Percentiles rank a stretch among this genome's conserved stretches.
Evolutionary conservation across 2,113 vertebrate species (phyloP).

Genomic region (Theristicus caerulescens): DNA sequence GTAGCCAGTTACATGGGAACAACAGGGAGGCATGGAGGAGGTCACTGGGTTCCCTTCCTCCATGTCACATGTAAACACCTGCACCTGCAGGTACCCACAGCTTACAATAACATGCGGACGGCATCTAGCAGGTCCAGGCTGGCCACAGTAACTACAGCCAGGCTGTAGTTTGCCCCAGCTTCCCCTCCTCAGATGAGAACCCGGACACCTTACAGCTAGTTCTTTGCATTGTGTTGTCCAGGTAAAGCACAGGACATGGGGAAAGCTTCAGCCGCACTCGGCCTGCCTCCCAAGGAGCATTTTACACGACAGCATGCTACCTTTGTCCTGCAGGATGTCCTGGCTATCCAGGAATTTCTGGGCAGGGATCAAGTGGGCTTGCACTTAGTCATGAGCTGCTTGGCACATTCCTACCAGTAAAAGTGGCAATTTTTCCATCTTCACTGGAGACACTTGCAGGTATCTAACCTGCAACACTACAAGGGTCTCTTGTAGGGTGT

Average conservation of each 20-base stretch:
- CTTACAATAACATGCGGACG: fast-evolving
- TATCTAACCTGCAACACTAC: neutral
- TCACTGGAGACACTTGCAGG: neutral
- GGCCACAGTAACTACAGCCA: neutral
- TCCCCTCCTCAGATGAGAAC: neutral
- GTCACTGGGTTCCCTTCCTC: neutral
- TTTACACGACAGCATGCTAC: neutral
- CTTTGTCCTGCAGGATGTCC: neutral
- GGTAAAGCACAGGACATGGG: neutral
- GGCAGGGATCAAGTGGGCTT: neutral
- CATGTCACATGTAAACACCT: fast-evolving
- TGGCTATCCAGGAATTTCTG: neutral
- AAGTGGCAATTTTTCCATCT: neutral
- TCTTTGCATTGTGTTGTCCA: neutral
- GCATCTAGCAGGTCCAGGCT: neutral
- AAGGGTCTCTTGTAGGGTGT: neutral
- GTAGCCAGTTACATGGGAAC: neutral
- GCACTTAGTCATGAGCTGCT: neutral
- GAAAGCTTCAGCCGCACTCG: neutral
- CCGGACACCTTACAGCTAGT: neutral
- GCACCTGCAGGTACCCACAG: neutral
- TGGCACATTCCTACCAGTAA: neutral
- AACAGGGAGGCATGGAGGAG: neutral
- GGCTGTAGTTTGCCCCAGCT: neutral
- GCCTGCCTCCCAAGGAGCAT: neutral